phyloP scores from a whole-genome alignment of 2,888 invertebrate genomes.

The Thecocarcelia acutangulata region DNA sequence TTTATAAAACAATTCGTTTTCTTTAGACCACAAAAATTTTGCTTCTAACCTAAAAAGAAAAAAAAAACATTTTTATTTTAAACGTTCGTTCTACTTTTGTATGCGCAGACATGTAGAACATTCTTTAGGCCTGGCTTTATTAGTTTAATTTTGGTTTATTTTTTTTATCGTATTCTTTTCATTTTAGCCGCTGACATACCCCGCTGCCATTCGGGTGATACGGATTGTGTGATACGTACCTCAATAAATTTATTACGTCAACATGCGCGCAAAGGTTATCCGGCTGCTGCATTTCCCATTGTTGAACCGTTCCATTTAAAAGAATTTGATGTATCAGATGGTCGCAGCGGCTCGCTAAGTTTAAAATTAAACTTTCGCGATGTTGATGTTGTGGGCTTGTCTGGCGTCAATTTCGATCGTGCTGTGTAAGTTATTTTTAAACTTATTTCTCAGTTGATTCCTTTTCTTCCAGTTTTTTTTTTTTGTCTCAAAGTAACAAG shows the following conservation, averaged over 20 bases:
- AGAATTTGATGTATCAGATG: constrained; percentile 78
- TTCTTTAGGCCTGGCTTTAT: constrained; percentile 14
- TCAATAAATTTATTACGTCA: constrained; percentile 74
- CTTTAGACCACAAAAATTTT: not conserved
- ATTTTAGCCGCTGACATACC: constrained; percentile 77
- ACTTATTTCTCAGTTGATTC: constrained; percentile 23
- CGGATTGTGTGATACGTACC: constrained; percentile 76
- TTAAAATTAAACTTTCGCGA: constrained; percentile 78
- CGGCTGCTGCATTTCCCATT: constrained; percentile 77
- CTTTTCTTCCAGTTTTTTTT: not conserved
- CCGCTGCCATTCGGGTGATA: constrained; percentile 77
- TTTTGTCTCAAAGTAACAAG: not conserved
- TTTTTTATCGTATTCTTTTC: constrained; percentile 56
- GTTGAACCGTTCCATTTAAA: constrained; percentile 79
- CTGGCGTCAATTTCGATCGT: constrained; percentile 76
- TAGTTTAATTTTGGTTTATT: constrained; percentile 1
- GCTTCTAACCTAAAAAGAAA: too few relatives aligned
- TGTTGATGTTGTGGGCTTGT: constrained; percentile 78
- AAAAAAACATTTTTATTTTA: not conserved
- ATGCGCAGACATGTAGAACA: not conserved
- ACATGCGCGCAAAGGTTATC: constrained; percentile 77
- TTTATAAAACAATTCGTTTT: not conserved
- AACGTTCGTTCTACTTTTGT: constrained; percentile 4
- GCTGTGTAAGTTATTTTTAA: constrained; percentile 77
- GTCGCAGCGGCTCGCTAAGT: constrained; percentile 76